A percentile compares a stretch with the other conserved stretches of the same genome.
Evolutionary conservation across 2,888 invertebrate species (phyloP).

Genomic region (Arenicola marina): DNA sequence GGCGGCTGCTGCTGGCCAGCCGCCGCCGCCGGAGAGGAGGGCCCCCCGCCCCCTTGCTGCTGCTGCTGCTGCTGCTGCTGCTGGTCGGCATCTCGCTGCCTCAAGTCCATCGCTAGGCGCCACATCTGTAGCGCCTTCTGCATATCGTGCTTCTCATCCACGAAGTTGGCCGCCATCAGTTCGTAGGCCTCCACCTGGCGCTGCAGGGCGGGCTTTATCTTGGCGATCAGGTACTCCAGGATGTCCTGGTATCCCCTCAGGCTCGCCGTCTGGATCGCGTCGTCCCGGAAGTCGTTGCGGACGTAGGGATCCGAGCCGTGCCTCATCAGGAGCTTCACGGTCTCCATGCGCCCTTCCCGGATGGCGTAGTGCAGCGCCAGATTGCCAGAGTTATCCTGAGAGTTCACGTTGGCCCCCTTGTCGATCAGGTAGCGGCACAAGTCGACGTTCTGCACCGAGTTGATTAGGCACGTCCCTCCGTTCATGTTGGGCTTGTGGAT

Average conservation of each 20-base stretch:
- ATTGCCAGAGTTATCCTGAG: slow-evolving; percentile 85
- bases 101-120: slow-evolving; percentile 76
- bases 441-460: slow-evolving; percentile 84
- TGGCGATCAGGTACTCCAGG: slow-evolving; percentile 69
- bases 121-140: slow-evolving; percentile 64
- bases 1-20: slow-evolving; percentile 29
- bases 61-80: slow-evolving; percentile 33
- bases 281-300: slow-evolving; percentile 81
- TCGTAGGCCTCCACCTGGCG: slow-evolving; percentile 85
- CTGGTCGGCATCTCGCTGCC: slow-evolving; percentile 56
- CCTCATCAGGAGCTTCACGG: slow-evolving; percentile 78
- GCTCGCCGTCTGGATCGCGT: slow-evolving; percentile 85
- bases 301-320: slow-evolving; percentile 74
- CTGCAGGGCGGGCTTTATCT: slow-evolving; percentile 69
- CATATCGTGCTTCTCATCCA: slow-evolving; percentile 83
- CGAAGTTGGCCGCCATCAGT: slow-evolving; percentile 82
- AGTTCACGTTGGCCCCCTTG: slow-evolving; percentile 83
- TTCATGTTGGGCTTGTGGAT: slow-evolving; percentile 83
- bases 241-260: slow-evolving; percentile 69
- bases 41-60: slow-evolving; percentile 25
- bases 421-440: slow-evolving; percentile 79
- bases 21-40: neutral
- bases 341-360: slow-evolving; percentile 72
- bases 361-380: slow-evolving; percentile 91
- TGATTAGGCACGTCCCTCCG: slow-evolving; percentile 91